phyloP scores from a whole-genome alignment of 2,888 invertebrate species.

The Tholera decimalis region DNA sequence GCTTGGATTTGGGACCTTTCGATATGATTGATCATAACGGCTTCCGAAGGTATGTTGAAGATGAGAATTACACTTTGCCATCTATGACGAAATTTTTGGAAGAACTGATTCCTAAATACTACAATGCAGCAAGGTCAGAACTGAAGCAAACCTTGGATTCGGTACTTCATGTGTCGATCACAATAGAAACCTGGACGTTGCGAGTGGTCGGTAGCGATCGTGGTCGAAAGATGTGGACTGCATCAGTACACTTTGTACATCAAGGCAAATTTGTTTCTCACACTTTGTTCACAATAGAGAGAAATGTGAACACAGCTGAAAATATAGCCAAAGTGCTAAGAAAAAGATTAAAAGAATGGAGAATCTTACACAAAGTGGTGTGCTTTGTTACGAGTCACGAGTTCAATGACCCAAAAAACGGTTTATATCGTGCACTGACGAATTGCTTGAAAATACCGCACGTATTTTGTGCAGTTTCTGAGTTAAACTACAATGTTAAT shows the following conservation, averaged over 20 bases:
- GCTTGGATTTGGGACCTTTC: neutral
- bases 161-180: neutral
- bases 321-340: neutral
- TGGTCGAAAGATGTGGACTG: neutral
- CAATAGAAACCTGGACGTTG: slow-evolving; percentile 1
- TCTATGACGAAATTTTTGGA: neutral
- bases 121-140: neutral
- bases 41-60: no score
- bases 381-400: neutral
- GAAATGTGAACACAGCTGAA: neutral
- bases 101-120: neutral
- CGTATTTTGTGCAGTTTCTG: neutral
- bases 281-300: neutral
- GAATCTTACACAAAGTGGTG: slow-evolving; percentile 1
- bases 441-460: neutral
- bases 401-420: no score
- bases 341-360: neutral
- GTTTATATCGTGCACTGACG: neutral
- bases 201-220: neutral
- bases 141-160: neutral
- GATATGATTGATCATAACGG: no score
- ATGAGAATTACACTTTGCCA: neutral
- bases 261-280: neutral
- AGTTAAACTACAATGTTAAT: neutral
- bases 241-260: slow-evolving; percentile 1